Percentiles rank a stretch among this genome's conserved stretches.
Evolutionary conservation across 2,888 invertebrate genomes (phyloP).

Genomic region (Tanaodytes sp.): DNA sequence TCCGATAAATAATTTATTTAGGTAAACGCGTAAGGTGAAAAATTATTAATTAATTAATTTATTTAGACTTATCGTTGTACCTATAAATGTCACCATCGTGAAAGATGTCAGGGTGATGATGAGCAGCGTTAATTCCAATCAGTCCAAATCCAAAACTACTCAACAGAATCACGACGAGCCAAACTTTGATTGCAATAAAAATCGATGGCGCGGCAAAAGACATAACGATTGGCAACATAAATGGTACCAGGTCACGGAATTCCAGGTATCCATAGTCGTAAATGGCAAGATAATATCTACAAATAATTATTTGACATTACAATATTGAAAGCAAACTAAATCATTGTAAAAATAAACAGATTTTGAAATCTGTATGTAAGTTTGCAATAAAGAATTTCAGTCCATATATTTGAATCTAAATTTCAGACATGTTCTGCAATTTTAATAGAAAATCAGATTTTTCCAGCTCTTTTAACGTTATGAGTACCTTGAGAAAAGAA

Average conservation of each 20-base stretch:
- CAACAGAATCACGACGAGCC: conserved; percentile 76
- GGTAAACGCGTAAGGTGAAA: too few relatives aligned
- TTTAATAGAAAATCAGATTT: too few relatives aligned
- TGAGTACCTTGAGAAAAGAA: too few relatives aligned
- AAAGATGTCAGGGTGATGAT: conserved; percentile 85
- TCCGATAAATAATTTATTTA: too few relatives aligned
- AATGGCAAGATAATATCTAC: conserved; percentile 60
- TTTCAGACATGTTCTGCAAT: too few relatives aligned
- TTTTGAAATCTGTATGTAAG: too few relatives aligned
- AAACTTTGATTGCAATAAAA: conserved; percentile 72
- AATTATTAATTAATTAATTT: too few relatives aligned
- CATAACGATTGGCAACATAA: conserved; percentile 74
- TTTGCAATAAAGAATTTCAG: too few relatives aligned
- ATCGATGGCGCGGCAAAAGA: conserved; percentile 66
- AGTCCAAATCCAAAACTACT: conserved; percentile 78
- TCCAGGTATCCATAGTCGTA: conserved; percentile 56
- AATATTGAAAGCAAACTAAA: too few relatives aligned
- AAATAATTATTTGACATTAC: background rate
- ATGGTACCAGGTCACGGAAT: conserved; percentile 64
- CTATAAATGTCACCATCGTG: conserved; percentile 84
- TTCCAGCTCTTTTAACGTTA: too few relatives aligned
- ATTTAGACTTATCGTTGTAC: conserved; percentile 65
- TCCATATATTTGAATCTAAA: too few relatives aligned
- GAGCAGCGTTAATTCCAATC: conserved; percentile 83
- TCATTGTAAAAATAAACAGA: background rate